Evolutionary conservation across 2,113 vertebrate genomes (phyloP), one percentile per base, ranked within the genome.

Genomic region (Chaetorhynchus papuensis): DNA sequence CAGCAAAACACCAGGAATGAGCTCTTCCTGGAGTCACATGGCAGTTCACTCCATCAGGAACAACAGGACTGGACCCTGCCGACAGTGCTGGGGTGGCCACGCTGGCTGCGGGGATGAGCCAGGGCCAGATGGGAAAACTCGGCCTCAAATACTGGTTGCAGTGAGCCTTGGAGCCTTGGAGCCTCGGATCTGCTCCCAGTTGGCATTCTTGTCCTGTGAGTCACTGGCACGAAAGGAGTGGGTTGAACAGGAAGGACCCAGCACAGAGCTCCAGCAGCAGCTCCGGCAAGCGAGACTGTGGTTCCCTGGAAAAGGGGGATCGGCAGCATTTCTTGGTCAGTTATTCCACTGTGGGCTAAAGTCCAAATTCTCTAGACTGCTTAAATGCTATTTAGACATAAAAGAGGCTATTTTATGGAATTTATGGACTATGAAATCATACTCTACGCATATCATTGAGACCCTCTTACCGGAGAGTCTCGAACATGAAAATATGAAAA

Each of bases 201-300:
- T 80, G 95, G 82, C 90, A 59, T 95, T 93, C 86, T 65, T 93
- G 63, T 89, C 42, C 93, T 8, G 0, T 96, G 95, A 96, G 91
- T 97, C 96, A 97, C 59, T 49, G 95, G 82, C 75, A 75, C 2
- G 4, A 8, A 74, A 82, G 71, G 85, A 68, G 74, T 9, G 60
- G 84, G 71, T 16, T 52, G 81, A 10, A 13, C 18, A 19, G 90
- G 84, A 49, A 53, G 81, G 42, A 70, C 44, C 24, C 39, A 3
- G 69, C 30, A 7, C 7, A 1, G 54, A 30, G 27, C 76, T 59
- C 4, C 33, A n/a, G 61, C 44, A 11, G 59, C 68, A 28, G 31
- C 41, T 71, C 33, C 1, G 2, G 52, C 79, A 15, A 23, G 31
- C 0, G 0, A 57, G 28, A 5, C 33, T 10, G 5, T 4, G 8